Percentiles rank a stretch among this genome's conserved stretches.
These are phyloP conservation scores for Phenganax stokvisi DNA, from an alignment of 92 coral and sea anemone species.

Conservation along the genomic window DNA sequence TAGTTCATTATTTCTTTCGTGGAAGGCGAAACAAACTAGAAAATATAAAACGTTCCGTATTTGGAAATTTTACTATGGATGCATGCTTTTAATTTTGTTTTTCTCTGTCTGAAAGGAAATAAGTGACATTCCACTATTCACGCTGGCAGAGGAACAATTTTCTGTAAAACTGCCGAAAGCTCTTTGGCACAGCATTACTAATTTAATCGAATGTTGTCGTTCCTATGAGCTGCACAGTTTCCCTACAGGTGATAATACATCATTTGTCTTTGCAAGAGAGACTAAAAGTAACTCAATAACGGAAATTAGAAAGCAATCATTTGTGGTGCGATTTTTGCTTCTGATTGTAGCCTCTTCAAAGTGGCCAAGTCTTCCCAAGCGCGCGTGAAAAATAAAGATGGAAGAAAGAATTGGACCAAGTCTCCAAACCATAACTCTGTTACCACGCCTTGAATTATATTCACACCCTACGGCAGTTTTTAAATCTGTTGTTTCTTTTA, in stretches of 20 bases:
- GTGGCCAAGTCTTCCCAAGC: no score
- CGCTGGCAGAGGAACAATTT: conserved; percentile 15
- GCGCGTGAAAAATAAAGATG: no score
- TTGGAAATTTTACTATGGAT: neutral
- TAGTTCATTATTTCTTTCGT: no score
- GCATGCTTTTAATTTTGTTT: conserved; percentile 2
- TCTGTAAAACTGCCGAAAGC: conserved; percentile 1
- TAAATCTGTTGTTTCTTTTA: neutral
- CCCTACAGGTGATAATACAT: neutral
- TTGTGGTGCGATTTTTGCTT: no score
- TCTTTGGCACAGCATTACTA: neutral
- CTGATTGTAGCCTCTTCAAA: no score
- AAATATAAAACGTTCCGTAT: no score
- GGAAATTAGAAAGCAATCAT: no score
- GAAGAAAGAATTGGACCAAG: no score
- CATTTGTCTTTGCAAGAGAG: neutral
- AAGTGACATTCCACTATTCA: conserved; percentile 1
- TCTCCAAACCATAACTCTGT: no score
- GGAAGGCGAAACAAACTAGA: no score
- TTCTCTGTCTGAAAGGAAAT: conserved; percentile 19
- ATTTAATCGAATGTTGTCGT: neutral
- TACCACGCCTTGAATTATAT: no score
- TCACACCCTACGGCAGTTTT: neutral
- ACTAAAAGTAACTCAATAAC: no score
- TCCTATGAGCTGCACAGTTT: neutral